A percentile compares a stretch with the other conserved stretches of the same genome.
Evolutionary conservation across 2,113 vertebrate species (phyloP).

Genomic region (Sitta europaea): DNA sequence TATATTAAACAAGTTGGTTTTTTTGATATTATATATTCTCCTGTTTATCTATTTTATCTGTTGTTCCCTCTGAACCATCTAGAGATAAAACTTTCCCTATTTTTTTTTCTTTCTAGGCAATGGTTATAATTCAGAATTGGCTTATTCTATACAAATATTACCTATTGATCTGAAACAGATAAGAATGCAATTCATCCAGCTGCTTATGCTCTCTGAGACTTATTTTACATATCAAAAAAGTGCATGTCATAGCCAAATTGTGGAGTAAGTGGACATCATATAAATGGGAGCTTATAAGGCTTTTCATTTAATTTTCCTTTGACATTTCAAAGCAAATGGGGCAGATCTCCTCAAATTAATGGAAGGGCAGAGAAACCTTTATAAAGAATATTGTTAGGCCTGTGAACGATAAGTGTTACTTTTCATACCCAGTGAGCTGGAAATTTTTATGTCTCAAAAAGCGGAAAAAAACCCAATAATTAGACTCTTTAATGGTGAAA

Average conservation of each 20-base stretch:
- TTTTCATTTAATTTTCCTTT: slow-evolving; percentile 5
- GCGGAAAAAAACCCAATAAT: neutral
- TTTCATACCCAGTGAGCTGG: neutral
- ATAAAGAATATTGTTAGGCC: neutral
- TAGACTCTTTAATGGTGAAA: neutral
- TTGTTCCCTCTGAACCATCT: neutral
- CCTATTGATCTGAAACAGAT: neutral
- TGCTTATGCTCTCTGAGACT: neutral
- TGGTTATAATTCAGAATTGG: neutral
- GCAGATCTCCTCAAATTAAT: slow-evolving; percentile 3
- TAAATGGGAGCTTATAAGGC: neutral
- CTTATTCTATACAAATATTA: neutral
- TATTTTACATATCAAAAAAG: neutral
- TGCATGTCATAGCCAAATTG: neutral
- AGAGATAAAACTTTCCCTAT: neutral
- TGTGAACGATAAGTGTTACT: neutral
- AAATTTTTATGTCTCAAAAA: neutral
- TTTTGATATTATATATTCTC: neutral
- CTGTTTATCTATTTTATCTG: neutral
- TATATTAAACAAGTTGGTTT: neutral
- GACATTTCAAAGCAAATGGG: slow-evolving; percentile 44
- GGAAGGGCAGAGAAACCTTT: slow-evolving; percentile 22
- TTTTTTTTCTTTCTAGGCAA: neutral
- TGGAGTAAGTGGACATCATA: neutral
- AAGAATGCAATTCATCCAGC: neutral